Base-by-base conservation (phyloP, 2,113 vertebrate genomes). In the Cynopterus brachyotis region DNA sequence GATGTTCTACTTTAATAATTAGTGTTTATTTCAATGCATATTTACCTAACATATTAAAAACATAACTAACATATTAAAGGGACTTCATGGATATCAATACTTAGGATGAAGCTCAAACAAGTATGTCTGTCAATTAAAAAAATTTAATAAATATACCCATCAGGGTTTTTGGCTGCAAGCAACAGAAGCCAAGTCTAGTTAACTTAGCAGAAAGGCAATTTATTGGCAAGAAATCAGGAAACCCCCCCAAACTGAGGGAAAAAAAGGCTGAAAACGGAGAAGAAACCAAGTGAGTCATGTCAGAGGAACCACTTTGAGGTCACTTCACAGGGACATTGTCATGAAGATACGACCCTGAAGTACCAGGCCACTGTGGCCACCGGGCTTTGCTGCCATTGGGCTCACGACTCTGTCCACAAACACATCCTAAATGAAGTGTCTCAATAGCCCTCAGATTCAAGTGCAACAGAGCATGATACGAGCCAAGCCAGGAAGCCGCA, bases 11-110 rank as follows among this genome's bases (percentile, higher is more conserved):
- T 37, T 78, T 83, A 59, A 93, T 28, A 84, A 66, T 50, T 76
- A 26, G 35, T 86, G 12, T 50, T 30, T n/a, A 45, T 79, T 66
- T 73, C 67, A 16, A 62, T 30, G 3, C 40, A 40, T 47, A 47
- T 40, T 92, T 69, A 28, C 30, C n/a, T n/a, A n/a, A n/a, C n/a
- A n/a, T n/a, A n/a, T n/a, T n/a, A 42, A 96, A 94, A 73, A 47
- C 12, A 60, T 30, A 50, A 66, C 42, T 30, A 76, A 82, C 20
- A 53, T 26, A 47, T 79, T 82, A 69, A 89, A 90, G 28, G 16
- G 16, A 76, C 59, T 28, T 47, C 13, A 15, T 26, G 57, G 67
- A 57, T 75, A 20, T 53, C 19, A 8, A 40, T 55, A 60, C 69
- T 69, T 50, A n/a, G 11, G 50, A 92, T 70, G 66, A 89, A 75